Conservation (phyloP, 1,140 invertebrate species). For the Sipha flava region DNA sequence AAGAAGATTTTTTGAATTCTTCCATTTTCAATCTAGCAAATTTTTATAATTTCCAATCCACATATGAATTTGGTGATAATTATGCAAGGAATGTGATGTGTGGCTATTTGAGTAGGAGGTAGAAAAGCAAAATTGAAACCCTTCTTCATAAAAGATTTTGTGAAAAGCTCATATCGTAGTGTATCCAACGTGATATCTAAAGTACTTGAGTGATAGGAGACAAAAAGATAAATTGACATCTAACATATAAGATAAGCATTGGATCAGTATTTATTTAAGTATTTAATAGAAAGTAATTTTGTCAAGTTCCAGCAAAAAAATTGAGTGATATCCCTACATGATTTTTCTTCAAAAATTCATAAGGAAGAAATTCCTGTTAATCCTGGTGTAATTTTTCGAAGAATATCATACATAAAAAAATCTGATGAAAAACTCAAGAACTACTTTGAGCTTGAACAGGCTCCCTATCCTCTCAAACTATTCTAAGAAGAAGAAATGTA, state of each 20-base stretch:
- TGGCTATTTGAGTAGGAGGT: constrained; percentile 2
- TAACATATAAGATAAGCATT: neutral
- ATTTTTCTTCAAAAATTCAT: neutral
- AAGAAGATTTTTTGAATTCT: neutral
- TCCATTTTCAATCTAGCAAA: neutral
- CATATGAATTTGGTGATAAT: neutral
- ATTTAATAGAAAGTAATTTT: neutral
- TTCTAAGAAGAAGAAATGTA: neutral
- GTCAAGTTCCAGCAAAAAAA: neutral
- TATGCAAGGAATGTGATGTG: neutral
- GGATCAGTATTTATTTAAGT: neutral
- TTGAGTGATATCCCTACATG: neutral
- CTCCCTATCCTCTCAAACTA: neutral
- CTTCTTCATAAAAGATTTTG: constrained; percentile 5
- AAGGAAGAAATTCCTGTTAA: neutral
- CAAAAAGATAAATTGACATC: neutral
- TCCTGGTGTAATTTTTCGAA: neutral
- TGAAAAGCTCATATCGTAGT: no score
- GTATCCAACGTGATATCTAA: neutral
- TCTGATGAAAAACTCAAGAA: neutral
- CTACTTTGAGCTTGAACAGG: neutral
- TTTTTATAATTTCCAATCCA: neutral
- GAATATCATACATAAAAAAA: neutral
- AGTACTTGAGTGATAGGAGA: neutral
- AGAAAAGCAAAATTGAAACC: constrained; percentile 11